A percentile compares a stretch with the other conserved stretches of the same genome.
These are phyloP conservation scores for Siniperca obscura DNA, from an alignment of 2,797 vertebrate species.

Conservation along the genomic window DNA sequence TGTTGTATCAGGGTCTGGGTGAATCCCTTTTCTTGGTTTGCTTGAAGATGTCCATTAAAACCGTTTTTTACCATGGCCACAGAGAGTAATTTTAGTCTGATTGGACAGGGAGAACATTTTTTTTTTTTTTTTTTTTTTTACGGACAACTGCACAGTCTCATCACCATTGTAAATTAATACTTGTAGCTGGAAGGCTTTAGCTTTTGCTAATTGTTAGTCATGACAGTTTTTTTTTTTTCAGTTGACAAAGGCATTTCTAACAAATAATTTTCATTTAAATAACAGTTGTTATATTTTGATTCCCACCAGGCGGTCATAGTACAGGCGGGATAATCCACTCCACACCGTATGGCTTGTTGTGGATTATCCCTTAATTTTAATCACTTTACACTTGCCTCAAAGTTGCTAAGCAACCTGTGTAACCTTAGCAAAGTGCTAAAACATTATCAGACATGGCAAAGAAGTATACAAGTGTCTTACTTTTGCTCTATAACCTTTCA, in stretches of 20 bases:
- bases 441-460: not conserved
- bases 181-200: not conserved
- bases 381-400: not conserved
- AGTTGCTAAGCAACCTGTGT: slow-evolving; percentile 15
- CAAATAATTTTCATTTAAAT: not conserved
- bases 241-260: not conserved
- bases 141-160: not conserved
- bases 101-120: not conserved
- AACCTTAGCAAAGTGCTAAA: slow-evolving; percentile 11
- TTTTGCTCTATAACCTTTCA: not conserved
- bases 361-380: slow-evolving; percentile 10
- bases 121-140: not conserved
- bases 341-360: not conserved
- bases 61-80: not conserved
- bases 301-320: not conserved
- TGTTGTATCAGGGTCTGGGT: slow-evolving; percentile 2
- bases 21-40: slow-evolving; percentile 2
- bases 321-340: not conserved
- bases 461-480: not conserved
- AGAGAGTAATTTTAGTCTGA: not conserved
- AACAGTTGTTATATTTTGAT: not conserved
- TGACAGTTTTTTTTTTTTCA: not conserved
- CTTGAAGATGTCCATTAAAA: slow-evolving; percentile 38
- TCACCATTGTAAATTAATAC: not conserved
- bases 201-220: slow-evolving; percentile 7